Percentiles rank a stretch among this genome's conserved stretches.
These are phyloP conservation scores for Poecilia picta DNA, from an alignment of 2,797 vertebrate genomes.

Conservation along the genomic window DNA sequence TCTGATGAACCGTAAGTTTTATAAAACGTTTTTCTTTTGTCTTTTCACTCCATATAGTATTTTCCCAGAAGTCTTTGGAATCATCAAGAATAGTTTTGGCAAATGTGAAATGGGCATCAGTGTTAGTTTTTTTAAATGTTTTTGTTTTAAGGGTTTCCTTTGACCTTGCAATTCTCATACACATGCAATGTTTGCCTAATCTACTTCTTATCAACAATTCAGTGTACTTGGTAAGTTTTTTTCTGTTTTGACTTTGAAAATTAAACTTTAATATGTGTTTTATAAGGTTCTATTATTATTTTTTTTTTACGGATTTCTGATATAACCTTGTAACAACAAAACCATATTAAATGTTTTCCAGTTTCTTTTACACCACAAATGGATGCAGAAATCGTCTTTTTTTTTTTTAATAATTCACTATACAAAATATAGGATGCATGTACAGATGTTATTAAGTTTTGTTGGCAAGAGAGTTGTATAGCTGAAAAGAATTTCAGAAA, in stretches of 20 bases:
- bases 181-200: background rate
- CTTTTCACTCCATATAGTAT: background rate
- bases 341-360: background rate
- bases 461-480: background rate
- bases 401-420: background rate
- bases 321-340: background rate
- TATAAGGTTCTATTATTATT: background rate
- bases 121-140: background rate
- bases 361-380: background rate
- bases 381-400: background rate
- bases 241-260: background rate
- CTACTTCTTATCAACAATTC: background rate
- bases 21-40: background rate
- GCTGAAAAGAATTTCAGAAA: background rate
- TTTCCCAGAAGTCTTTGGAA: background rate
- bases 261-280: background rate
- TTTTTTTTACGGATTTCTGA: background rate
- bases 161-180: background rate
- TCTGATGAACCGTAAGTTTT: background rate
- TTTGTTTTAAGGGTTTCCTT: background rate
- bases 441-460: background rate
- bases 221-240: background rate
- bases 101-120: background rate
- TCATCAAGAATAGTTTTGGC: background rate
- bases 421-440: background rate